phyloP scores from a whole-genome alignment of 2,888 invertebrate genomes.

The Agriotes lineatus region DNA sequence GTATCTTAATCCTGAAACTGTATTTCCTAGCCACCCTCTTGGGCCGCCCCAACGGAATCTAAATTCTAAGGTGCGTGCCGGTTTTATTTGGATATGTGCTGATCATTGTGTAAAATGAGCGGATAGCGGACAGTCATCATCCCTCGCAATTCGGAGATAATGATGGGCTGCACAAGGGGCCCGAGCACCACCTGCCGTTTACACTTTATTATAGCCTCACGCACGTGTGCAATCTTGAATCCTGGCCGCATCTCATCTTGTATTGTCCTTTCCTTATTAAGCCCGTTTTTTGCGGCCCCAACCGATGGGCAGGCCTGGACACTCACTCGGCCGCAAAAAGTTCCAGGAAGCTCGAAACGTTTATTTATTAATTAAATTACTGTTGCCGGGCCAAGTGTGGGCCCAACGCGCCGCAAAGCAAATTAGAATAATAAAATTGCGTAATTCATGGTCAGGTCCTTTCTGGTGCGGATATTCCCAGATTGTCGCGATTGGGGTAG shows the following conservation, averaged over 20 bases:
- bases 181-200: slow-evolving; percentile 45
- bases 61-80: not conserved
- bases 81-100: slow-evolving; percentile 17
- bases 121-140: slow-evolving; percentile 37
- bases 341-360: no score
- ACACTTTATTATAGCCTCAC: slow-evolving; percentile 39
- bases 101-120: slow-evolving; percentile 40
- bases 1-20: no score
- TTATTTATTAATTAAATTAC: no score
- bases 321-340: no score
- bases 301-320: no score
- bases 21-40: no score
- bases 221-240: slow-evolving; percentile 45
- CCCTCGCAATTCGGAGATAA: slow-evolving; percentile 43
- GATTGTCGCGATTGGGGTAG: no score
- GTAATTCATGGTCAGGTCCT: no score
- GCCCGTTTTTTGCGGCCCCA: slow-evolving; percentile 11
- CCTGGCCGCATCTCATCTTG: slow-evolving; percentile 30
- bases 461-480: no score
- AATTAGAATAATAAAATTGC: no score
- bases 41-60: not conserved
- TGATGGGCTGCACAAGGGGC: slow-evolving; percentile 38
- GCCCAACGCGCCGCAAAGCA: no score
- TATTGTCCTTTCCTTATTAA: slow-evolving; percentile 28
- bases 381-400: no score